These are phyloP conservation scores for Solea senegalensis DNA, from an alignment of 2,113 vertebrate genomes.

Conservation along the genomic window DNA sequence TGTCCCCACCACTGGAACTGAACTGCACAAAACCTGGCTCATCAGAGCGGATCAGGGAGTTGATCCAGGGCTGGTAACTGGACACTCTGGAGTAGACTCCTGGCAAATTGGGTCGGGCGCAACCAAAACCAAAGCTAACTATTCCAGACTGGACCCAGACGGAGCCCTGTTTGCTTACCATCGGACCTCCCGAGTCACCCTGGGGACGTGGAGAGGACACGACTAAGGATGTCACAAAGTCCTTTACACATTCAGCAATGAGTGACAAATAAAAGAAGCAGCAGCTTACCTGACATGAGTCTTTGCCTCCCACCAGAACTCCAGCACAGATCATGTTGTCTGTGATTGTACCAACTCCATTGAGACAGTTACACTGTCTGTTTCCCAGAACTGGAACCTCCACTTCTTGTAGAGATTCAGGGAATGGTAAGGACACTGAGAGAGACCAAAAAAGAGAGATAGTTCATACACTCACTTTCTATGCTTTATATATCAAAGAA, in stretches of 20 bases:
- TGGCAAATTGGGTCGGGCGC: slow-evolving; percentile 9
- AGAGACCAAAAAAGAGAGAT: background rate
- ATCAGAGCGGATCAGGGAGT: slow-evolving; percentile 3
- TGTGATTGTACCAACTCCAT: slow-evolving; percentile 11
- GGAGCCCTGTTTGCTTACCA: slow-evolving; percentile 16
- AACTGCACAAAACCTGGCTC: slow-evolving; percentile 3
- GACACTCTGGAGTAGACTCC: slow-evolving; percentile 22
- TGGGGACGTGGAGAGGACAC: background rate
- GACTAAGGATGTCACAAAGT: background rate
- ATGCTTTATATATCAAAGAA: slow-evolving; percentile 21
- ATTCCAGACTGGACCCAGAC: slow-evolving; percentile 16
- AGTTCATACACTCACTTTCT: slow-evolving; percentile 62
- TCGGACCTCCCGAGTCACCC: slow-evolving; percentile 16
- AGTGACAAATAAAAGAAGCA: background rate
- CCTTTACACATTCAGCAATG: background rate
- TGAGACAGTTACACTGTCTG: slow-evolving; percentile 17
- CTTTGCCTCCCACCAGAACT: slow-evolving; percentile 15
- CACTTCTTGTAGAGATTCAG: slow-evolving; percentile 68
- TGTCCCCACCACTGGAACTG: background rate
- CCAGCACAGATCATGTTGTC: slow-evolving; percentile 20
- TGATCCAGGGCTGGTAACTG: slow-evolving; percentile 20
- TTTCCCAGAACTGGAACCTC: slow-evolving; percentile 16
- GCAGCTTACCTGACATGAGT: slow-evolving; percentile 9
- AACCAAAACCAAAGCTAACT: slow-evolving; percentile 17
- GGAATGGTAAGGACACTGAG: slow-evolving; percentile 45